Base-by-base conservation (phyloP, 2,113 vertebrate species). In the Donacobius atricapilla region DNA sequence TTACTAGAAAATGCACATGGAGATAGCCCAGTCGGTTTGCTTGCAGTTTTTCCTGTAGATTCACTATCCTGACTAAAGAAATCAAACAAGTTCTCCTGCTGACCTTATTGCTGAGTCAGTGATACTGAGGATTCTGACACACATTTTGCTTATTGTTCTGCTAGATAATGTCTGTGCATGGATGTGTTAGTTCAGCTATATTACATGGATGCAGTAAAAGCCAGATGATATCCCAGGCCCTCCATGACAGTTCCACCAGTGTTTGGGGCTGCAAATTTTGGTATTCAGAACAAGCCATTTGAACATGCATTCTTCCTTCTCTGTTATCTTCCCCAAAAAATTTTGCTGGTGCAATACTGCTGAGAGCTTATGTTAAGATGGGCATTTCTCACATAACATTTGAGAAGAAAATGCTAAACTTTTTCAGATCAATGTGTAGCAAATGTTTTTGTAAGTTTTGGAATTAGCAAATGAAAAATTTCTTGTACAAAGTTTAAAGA, bases 381-480 rank as follows among this genome's bases (percentile, higher is more conserved):
- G 75, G 19, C 28, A 71, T 9, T 65, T 90, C 69, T 86, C 76
- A 92, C 20, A 47, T 58, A 79, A 84, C 27, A 40, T 33, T 45
- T 64, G 51, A 95, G 73, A 75, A 81, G 37, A 69, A 91, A 91
- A 93, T 69, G 37, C 65, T 33, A 83, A 91, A 85, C 31, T 40
- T 69, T 68, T 95, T 87, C 61, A 27, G 30, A 84, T 84, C 57
- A 79, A 72, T 39, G n/a, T 40, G 31, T 31, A 88, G 77, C 40
- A 87, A 81, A 61, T 61, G 25, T 13, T 93, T 94, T 68, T 61
- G 2, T 39, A 88, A 64, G 31, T 83, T 87, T 45, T 82, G 42
- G 48, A 90, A 89, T 71, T 30, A 85, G 82, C 70, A 92, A 93
- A 91, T 45, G 57, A 70, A 93, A 91, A 85, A 65, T 65, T 83